Percentiles rank a stretch among this genome's conserved stretches.
These are phyloP conservation scores for Dasyornis broadbenti DNA, from an alignment of 2,113 vertebrate genomes.

Conservation along the genomic window DNA sequence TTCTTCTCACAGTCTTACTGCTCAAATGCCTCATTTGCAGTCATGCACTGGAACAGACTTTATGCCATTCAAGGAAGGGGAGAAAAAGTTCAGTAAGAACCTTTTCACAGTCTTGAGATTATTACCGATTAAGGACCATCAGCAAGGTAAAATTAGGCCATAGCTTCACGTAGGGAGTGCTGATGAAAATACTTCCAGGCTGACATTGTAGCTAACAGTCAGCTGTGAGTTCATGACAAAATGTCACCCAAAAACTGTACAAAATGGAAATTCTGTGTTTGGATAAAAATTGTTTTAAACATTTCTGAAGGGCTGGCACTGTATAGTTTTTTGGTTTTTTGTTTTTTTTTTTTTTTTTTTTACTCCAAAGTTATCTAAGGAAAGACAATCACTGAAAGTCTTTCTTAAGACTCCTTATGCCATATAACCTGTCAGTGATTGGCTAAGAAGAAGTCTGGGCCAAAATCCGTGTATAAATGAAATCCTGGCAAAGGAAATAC, in stretches of 20 bases:
- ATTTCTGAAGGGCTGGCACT: neutral
- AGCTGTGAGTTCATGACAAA: neutral
- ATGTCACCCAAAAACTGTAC: neutral
- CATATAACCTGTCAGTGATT: neutral
- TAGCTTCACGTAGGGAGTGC: neutral
- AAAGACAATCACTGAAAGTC: neutral
- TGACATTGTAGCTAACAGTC: neutral
- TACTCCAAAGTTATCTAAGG: neutral
- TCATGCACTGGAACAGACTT: neutral
- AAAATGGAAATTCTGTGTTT: neutral
- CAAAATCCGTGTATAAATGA: neutral
- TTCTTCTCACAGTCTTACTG: neutral
- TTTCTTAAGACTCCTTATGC: neutral
- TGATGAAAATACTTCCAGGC: neutral
- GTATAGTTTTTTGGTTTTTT: neutral
- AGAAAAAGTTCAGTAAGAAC: neutral
- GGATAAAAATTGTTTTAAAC: neutral
- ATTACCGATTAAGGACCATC: rapidly evolving
- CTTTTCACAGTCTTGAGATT: neutral
- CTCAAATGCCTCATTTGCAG: neutral
- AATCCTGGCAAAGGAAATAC: neutral
- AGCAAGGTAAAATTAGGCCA: neutral
- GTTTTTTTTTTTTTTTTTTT: neutral
- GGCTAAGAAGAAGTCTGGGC: neutral
- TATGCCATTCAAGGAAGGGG: neutral